Base-by-base conservation (phyloP, 2,113 vertebrate genomes). In the Oreochromis spilurus region DNA sequence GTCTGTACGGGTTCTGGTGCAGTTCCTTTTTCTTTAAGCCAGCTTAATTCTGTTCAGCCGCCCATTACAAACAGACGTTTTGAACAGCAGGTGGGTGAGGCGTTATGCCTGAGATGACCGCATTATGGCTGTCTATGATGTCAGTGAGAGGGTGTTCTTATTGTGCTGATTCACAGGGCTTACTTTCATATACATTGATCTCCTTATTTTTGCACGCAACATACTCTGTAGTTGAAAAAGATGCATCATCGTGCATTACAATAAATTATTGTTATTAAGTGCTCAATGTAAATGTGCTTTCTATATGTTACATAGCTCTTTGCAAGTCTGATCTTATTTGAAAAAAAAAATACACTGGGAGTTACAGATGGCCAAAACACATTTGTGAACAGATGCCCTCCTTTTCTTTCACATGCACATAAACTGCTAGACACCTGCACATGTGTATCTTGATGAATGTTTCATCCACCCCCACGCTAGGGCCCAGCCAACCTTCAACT, bases 381-480 rank as follows among this genome's bases (percentile, higher is more conserved):
- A 67, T 9, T 79, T 81, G 50, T 82, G 26, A 86, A 83, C 79
- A 72, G 31, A 91, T 82, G 29, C 53, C 36, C 58, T 80, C 57
- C 14, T 24, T 60, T 84, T 90, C 50, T 78, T 67, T 58, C 31
- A 50, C 48, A 45, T 12, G 24, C 12, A 79, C 43, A 83, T 29
- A 62, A 86, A 87, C 36, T 86, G 54, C 19, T 45, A 16, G 16
- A 79, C 79, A 79, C 55, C 60, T 82, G 79, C 79, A 70, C 80
- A 78, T 87, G 79, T 52, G 10, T 75, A 89, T 60, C 83, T 84
- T 87, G 77, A 93, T 94, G 84, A 70, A 9, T 91, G 87, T 81
- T 81, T 82, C 62, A 82, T 88, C 85, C 85, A 38, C 43, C 79
- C 79, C 88, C 80, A 87, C 62, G 14, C 81, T 10, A 67, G 13